A percentile compares a stretch with the other conserved stretches of the same genome.
Evolutionary conservation across 2,888 invertebrate genomes (phyloP).

Genomic region (Fragum whitleyi): DNA sequence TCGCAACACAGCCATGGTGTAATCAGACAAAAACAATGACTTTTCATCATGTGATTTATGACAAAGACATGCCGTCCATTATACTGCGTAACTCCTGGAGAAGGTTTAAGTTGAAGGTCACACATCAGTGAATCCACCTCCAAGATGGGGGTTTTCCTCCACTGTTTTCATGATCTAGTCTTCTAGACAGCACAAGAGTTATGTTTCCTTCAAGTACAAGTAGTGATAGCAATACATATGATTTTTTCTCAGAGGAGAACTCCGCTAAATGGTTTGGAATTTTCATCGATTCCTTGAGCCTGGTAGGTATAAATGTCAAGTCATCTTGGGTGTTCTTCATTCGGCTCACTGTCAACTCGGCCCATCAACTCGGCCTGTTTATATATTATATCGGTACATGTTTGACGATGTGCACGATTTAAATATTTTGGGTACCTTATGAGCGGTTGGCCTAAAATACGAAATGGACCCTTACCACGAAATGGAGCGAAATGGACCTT

Average conservation of each 20-base stretch:
- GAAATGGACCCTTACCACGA: no score
- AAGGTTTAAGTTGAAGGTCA: constrained; percentile 66
- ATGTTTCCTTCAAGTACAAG: constrained; percentile 71
- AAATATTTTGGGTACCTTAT: no score
- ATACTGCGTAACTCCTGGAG: constrained; percentile 35
- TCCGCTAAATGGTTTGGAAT: constrained; percentile 96
- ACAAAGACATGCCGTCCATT: constrained; percentile 22
- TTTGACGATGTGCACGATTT: no score
- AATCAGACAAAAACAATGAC: constrained; percentile 38
- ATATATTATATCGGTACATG: no score
- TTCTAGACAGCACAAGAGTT: constrained; percentile 51
- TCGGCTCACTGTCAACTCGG: no score
- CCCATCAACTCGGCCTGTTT: no score
- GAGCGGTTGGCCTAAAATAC: no score
- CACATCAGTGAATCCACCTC: constrained; percentile 65
- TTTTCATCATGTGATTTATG: constrained; percentile 19
- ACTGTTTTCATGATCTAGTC: constrained; percentile 40
- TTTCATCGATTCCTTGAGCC: constrained; percentile 93
- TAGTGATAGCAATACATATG: constrained; percentile 87
- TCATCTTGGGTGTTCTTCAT: background rate
- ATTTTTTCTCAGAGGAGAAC: constrained; percentile 95
- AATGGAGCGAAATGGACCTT: no score
- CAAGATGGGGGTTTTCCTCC: constrained; percentile 63
- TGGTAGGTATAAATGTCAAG: constrained; percentile 88
- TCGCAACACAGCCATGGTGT: constrained; percentile 40